Evolutionary conservation across 2,797 vertebrate genomes (phyloP), one percentile per base, ranked within the genome.

Genomic region (Onychomys leucogaster): DNA sequence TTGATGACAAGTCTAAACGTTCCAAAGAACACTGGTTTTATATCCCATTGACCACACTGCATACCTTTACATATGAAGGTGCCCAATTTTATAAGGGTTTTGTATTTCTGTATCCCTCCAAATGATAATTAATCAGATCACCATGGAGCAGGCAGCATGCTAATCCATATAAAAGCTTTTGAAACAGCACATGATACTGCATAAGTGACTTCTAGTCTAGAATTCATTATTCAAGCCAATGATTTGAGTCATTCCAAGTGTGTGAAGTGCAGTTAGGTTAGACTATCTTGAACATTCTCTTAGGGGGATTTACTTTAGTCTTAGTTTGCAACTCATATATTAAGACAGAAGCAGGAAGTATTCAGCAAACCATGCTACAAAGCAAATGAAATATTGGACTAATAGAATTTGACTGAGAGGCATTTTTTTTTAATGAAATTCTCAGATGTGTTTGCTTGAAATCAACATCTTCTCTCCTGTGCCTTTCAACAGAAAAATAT

Each of bases 221-320:
- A 95, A 94, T 94, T 94, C 90, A 96, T 98, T 92, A 89, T 94
- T 89, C 16, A 43, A 95, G 75, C 14, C 94, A 96, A 52, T 83
- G 59, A 94, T 92, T 97, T 92, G 57, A 94, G 29, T 85, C n/a
- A 95, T 95, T 34, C 89, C 55, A 94, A 94, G 55, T 94, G 46
- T 80, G 25, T 9, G 6, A 94, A 94, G 11, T 61, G 19, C 71
- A 65, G 32, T 34, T 90, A 63, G 37, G 3, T 92, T 69, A 95
- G 65, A 88, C 46, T 27, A 86, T 77, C 1, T 90, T 88, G 49
- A 95, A 88, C 2, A 76, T 82, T 94, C 88, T 82, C n/a, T 90
- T 75, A 80, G 61, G 49, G 23, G 29, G 94, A 67, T 84, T 92
- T 46, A 89, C 84, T 89, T 65, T 49, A 88, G 78, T 94, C 46